Evolutionary conservation across 2,113 vertebrate genomes (phyloP).

Genomic region (Sorex araneus): DNA sequence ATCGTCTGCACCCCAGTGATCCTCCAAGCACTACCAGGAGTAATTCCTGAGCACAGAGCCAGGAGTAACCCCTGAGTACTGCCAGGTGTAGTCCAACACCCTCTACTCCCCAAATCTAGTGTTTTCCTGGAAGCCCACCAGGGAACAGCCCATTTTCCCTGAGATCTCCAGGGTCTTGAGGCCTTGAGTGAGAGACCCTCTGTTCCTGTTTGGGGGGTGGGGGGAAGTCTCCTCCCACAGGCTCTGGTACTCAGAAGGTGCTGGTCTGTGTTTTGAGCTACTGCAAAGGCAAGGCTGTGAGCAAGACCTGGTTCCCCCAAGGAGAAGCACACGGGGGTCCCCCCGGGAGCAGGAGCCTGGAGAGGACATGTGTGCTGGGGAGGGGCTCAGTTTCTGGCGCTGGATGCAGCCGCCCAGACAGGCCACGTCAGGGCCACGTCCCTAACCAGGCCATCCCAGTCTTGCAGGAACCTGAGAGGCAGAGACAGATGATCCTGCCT

Average conservation of each 20-base stretch:
- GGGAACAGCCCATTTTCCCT: not conserved
- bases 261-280: not conserved
- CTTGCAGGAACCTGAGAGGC: constrained; percentile 67
- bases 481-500: constrained; percentile 77
- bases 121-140: not conserved
- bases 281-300: not conserved
- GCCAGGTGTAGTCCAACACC: too few relatives aligned
- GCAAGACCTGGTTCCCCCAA: not conserved
- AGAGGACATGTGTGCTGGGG: not conserved
- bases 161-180: not conserved
- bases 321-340: not conserved
- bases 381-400: not conserved
- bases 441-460: constrained; percentile 66
- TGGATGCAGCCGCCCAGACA: not conserved
- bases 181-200: not conserved
- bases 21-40: too few relatives aligned
- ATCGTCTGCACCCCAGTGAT: too few relatives aligned
- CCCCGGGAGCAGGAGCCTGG: not conserved
- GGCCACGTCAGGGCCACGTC: not conserved
- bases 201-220: not conserved
- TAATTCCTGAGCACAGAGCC: too few relatives aligned
- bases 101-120: not conserved
- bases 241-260: not conserved
- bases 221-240: not conserved
- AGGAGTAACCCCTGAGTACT: too few relatives aligned